These are phyloP conservation scores for Corvus cornix DNA, from an alignment of 2,113 vertebrate species.

Conservation along the genomic window DNA sequence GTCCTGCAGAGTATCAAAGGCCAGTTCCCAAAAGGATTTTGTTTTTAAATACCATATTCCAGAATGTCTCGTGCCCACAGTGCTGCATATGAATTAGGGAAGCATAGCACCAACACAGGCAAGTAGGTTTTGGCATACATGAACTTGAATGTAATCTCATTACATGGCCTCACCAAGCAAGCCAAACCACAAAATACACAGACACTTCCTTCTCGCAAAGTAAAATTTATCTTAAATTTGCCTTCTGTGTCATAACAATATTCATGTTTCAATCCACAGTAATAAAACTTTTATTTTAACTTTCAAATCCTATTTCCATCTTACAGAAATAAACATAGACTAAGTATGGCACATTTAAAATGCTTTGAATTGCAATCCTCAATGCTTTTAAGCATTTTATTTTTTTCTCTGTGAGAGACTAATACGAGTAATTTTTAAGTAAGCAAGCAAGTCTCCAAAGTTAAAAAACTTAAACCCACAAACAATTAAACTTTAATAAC, in stretches of 20 bases:
- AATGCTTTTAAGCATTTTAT: background rate
- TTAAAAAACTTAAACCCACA: background rate
- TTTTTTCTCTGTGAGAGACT: background rate
- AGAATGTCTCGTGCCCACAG: background rate
- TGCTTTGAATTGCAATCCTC: background rate
- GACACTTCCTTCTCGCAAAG: background rate
- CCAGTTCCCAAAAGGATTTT: background rate
- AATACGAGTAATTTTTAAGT: background rate
- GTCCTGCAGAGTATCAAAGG: background rate
- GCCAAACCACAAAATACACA: background rate
- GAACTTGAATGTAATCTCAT: rapidly evolving
- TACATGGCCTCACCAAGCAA: background rate
- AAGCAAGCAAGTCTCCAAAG: background rate
- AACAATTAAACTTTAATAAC: background rate
- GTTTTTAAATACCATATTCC: background rate
- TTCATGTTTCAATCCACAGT: background rate
- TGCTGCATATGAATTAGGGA: background rate
- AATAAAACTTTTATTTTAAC: background rate
- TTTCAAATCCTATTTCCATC: background rate
- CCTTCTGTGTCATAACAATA: background rate
- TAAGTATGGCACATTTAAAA: background rate
- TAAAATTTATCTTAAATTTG: background rate
- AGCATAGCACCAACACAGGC: background rate
- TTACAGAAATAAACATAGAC: background rate
- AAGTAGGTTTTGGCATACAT: background rate